Percentiles rank a stretch among this genome's conserved stretches.
Evolutionary conservation across 1,140 invertebrate species (phyloP).

Genomic region (Cotesia glomerata): DNA sequence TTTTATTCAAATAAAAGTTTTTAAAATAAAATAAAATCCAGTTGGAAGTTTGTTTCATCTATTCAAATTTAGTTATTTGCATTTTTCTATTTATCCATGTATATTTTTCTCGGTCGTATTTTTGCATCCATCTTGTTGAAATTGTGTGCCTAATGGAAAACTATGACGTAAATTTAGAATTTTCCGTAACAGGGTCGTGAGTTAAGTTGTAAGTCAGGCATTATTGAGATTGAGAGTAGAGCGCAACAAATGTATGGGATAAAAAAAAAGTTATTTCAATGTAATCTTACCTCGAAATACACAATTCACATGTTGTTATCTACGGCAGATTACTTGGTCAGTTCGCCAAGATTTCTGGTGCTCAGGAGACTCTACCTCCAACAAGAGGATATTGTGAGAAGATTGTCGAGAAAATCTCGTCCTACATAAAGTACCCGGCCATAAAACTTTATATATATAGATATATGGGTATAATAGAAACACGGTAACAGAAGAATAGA

Average conservation of each 20-base stretch:
- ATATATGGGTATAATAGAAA: background rate
- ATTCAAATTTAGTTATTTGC: no score
- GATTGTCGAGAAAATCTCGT: slow-evolving; percentile 17
- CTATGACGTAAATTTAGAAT: no score
- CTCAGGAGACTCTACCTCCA: slow-evolving; percentile 4
- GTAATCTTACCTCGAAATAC: background rate
- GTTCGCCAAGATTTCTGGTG: slow-evolving; percentile 18
- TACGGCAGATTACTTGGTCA: slow-evolving; percentile 5
- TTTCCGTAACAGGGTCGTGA: no score
- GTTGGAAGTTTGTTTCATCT: no score
- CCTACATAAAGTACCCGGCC: background rate
- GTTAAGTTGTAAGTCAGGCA: no score
- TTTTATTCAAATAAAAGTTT: no score
- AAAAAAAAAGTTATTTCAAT: background rate
- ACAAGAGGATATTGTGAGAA: slow-evolving; percentile 11
- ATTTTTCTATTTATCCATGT: no score
- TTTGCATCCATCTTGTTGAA: no score
- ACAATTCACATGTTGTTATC: slow-evolving; percentile 27
- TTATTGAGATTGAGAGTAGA: background rate
- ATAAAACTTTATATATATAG: background rate
- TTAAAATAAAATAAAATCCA: no score
- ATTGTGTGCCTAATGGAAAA: no score
- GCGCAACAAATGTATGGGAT: background rate
- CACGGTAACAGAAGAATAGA: background rate
- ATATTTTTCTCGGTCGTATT: no score